Evolutionary conservation across 1,140 invertebrate genomes (phyloP), one percentile per base, ranked within the genome.

Genomic region (Drosophila kohkoa): DNA sequence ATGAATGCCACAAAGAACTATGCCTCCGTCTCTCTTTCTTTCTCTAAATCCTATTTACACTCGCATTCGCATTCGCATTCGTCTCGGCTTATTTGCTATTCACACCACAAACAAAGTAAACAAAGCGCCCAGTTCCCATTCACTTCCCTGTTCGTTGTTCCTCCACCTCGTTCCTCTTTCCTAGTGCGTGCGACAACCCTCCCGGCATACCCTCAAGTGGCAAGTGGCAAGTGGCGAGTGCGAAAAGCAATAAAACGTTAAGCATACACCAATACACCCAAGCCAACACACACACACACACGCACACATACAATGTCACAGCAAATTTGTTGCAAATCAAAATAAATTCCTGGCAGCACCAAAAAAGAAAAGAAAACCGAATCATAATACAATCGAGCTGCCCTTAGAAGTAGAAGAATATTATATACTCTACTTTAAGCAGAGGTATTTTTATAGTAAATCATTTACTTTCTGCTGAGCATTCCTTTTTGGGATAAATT

Each of bases 41-140:
- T 25, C 3, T 52, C 10, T 28, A n/a, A 28, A 7, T n/a, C 49
- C 4, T 38, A 38, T 38, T 38, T 38, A 38, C 28, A 51, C 5
- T 51, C 13, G 8, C 28, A 62, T 38, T 81, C 70, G 52, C 41
- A 59, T 66, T 66, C 30, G 74, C 79, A 83, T 83, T 86, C 70
- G 79, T 68, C 67, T 68, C 69, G 63, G 81, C 85, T 89, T 89
- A 89, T 89, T 89, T 89, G 78, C 86, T 79, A 89, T 89, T 89
- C 85, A 89, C 81, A 79, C 85, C 85, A 85, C 85, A 89, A 76
- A 85, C 81, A 90, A 90, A 85, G 81, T 90, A 89, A 89, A 89
- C 86, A 89, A 80, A 73, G 69, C 70, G 28, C 13, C 48, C 55
- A 35, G 35, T 60, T 52, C 38, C 38, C 45, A 20, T 52, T 35